phyloP scores from a whole-genome alignment of 2,888 invertebrate species.

The Pemphredon lugubris region DNA sequence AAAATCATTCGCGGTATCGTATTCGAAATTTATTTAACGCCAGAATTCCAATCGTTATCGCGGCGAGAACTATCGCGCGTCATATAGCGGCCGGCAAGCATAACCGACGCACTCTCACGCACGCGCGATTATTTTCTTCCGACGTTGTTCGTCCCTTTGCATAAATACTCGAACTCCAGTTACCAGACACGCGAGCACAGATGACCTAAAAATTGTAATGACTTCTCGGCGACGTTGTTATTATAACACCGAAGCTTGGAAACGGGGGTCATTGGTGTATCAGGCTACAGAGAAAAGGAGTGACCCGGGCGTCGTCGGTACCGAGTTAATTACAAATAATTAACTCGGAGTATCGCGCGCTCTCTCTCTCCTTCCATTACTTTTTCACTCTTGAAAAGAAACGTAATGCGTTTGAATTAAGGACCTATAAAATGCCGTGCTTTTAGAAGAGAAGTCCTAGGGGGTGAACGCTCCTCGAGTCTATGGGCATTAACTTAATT shows the following conservation, averaged over 20 bases:
- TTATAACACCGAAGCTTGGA: conserved; percentile 24
- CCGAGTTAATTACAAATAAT: conserved; percentile 28
- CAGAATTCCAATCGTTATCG: no score
- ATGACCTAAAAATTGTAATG: conserved; percentile 44
- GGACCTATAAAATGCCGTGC: not conserved
- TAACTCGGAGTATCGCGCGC: conserved; percentile 23
- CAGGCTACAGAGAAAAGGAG: conserved; percentile 38
- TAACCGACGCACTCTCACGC: conserved; percentile 1
- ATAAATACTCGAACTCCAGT: conserved; percentile 9
- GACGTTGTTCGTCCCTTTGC: conserved; percentile 10
- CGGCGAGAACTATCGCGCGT: not conserved
- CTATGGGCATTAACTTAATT: not conserved
- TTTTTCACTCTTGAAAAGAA: not conserved
- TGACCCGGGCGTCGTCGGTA: conserved; percentile 10
- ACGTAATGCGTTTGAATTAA: not conserved
- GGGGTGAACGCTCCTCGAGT: no score
- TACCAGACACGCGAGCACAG: conserved; percentile 27
- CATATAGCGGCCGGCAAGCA: not conserved
- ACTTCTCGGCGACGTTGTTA: conserved; percentile 17
- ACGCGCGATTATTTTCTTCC: conserved; percentile 20
- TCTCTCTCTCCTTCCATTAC: not conserved
- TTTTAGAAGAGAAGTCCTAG: no score
- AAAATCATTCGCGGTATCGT: no score
- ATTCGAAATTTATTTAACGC: no score
- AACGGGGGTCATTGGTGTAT: conserved; percentile 2